These are phyloP conservation scores for Pterostichus niger DNA, from an alignment of 2,888 invertebrate genomes.

Conservation along the genomic window DNA sequence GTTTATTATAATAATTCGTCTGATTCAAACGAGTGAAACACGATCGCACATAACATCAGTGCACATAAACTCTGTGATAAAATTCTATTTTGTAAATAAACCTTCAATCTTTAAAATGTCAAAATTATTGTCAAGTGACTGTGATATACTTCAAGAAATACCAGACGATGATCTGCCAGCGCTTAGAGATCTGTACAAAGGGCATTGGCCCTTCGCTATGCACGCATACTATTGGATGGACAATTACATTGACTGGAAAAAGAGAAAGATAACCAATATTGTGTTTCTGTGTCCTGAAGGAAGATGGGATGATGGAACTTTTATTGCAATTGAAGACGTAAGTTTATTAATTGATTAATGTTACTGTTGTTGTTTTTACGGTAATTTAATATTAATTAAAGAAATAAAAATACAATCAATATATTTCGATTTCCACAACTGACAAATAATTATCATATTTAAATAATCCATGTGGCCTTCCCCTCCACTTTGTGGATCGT, in stretches of 20 bases:
- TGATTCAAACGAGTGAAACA: too few relatives aligned
- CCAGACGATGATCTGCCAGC: conserved; percentile 72
- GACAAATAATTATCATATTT: too few relatives aligned
- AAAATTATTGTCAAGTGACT: background rate
- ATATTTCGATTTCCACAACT: too few relatives aligned
- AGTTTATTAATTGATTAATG: conserved; percentile 52
- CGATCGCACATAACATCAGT: too few relatives aligned
- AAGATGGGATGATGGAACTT: conserved; percentile 75
- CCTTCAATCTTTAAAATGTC: background rate
- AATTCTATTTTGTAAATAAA: too few relatives aligned
- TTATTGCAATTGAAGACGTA: conserved; percentile 71
- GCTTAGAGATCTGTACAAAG: conserved; percentile 71
- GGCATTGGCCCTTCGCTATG: conserved; percentile 74
- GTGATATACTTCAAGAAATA: conserved; percentile 71
- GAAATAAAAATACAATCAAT: too few relatives aligned
- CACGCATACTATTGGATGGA: conserved; percentile 75
- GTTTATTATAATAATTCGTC: too few relatives aligned
- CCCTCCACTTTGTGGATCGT: too few relatives aligned
- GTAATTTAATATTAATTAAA: too few relatives aligned
- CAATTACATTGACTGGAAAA: conserved; percentile 74
- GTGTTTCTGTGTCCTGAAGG: conserved; percentile 77
- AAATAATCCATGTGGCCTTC: too few relatives aligned
- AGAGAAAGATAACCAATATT: conserved; percentile 72
- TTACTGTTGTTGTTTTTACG: background rate
- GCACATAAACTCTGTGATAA: too few relatives aligned